A percentile compares a stretch with the other conserved stretches of the same genome.
Evolutionary conservation across 2,888 invertebrate species (phyloP).

Genomic region (Acronicta alni): DNA sequence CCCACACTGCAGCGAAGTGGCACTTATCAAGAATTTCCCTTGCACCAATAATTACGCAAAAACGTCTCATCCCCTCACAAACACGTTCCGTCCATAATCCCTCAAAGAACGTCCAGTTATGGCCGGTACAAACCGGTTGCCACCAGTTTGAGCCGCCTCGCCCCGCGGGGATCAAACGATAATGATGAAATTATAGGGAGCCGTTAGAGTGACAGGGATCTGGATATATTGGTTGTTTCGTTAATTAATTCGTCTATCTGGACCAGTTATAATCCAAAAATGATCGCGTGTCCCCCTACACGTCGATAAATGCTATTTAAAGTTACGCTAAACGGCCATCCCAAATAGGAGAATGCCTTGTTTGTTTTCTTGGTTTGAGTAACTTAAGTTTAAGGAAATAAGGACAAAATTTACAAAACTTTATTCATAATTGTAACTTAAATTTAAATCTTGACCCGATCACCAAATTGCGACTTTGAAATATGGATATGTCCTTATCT

Average conservation of each 20-base stretch:
- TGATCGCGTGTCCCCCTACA: slow-evolving; percentile 80
- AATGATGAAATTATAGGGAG: slow-evolving; percentile 40
- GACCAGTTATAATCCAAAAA: slow-evolving; percentile 87
- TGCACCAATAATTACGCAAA: slow-evolving; percentile 85
- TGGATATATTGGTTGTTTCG: slow-evolving; percentile 72
- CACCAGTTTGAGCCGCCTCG: slow-evolving; percentile 51
- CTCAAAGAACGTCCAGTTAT: slow-evolving; percentile 86
- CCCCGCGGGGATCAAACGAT: slow-evolving; percentile 49
- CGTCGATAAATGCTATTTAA: slow-evolving; percentile 84
- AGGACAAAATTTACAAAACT: too few relatives aligned
- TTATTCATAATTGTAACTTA: too few relatives aligned
- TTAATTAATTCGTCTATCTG: slow-evolving; percentile 87
- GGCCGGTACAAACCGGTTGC: slow-evolving; percentile 61
- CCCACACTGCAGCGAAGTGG: slow-evolving; percentile 48
- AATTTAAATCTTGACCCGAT: too few relatives aligned
- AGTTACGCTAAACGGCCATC: slow-evolving; percentile 76
- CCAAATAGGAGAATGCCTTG: slow-evolving; percentile 53
- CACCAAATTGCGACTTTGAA: too few relatives aligned
- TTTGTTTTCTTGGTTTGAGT: slow-evolving; percentile 34
- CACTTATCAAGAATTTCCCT: slow-evolving; percentile 73
- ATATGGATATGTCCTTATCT: too few relatives aligned
- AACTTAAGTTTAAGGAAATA: too few relatives aligned
- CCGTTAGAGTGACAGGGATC: slow-evolving; percentile 65
- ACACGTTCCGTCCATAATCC: slow-evolving; percentile 77
- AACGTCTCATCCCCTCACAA: slow-evolving; percentile 79